Evolutionary conservation across 2,888 invertebrate species (phyloP).

Genomic region (Mythimna lalbum): DNA sequence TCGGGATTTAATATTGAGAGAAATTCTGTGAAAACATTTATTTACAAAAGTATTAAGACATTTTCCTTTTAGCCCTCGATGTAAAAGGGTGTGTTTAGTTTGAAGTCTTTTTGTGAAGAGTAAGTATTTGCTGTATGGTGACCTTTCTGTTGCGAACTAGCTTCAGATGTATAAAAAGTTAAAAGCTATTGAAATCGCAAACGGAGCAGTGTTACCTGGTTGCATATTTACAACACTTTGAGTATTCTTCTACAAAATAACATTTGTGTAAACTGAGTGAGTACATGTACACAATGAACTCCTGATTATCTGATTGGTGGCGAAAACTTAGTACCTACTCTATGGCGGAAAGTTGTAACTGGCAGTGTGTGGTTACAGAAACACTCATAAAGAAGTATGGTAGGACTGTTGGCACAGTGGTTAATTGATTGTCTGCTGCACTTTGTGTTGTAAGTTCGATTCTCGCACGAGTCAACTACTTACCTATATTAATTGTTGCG

Average conservation of each 20-base stretch:
- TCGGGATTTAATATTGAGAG: conserved; percentile 3
- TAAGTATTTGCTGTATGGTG: conserved; percentile 30
- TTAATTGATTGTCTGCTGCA: too few species aligned
- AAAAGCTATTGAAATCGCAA: conserved; percentile 26
- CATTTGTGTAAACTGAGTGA: not conserved
- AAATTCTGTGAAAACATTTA: conserved; percentile 30
- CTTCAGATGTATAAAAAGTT: conserved; percentile 25
- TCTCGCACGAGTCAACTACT: too few species aligned
- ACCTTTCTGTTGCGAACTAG: conserved; percentile 9
- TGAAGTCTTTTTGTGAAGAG: conserved; percentile 27
- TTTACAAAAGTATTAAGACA: conserved; percentile 29
- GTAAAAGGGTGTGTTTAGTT: conserved; percentile 30
- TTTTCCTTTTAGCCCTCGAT: conserved; percentile 24
- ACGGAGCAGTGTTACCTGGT: conserved; percentile 4
- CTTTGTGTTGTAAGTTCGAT: too few species aligned
- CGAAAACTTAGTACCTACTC: not conserved
- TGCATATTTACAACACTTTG: conserved; percentile 1
- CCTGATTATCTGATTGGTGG: not conserved
- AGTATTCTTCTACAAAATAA: not conserved
- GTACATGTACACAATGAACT: not conserved
- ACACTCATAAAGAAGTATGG: not conserved
- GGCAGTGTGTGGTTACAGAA: not conserved
- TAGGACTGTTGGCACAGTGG: too few species aligned
- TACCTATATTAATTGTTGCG: too few species aligned
- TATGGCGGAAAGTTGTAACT: conserved; percentile 1